phyloP scores from a whole-genome alignment of 2,888 invertebrate species.

The Mycalesis mineus region DNA sequence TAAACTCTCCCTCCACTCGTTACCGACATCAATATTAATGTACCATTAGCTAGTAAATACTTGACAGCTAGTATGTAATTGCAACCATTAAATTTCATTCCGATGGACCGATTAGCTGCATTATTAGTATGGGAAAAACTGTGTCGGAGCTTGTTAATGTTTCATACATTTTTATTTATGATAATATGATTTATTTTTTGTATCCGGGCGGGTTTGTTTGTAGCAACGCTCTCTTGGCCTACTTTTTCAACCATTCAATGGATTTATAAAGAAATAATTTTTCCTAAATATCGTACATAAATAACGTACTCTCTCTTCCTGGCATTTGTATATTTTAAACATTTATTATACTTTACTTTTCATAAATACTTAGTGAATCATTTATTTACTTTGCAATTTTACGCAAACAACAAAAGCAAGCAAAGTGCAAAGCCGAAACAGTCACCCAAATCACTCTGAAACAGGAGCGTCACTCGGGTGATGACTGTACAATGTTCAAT shows the following conservation, averaged over 20 bases:
- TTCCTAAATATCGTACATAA: background rate
- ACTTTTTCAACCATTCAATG: background rate
- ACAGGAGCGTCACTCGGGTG: no score
- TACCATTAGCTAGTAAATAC: constrained; percentile 13
- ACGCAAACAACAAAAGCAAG: no score
- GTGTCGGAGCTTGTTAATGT: constrained; percentile 7
- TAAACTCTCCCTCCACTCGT: background rate
- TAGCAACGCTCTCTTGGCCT: background rate
- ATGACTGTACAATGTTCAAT: no score
- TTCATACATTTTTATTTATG: constrained; percentile 7
- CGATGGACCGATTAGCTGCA: constrained; percentile 21
- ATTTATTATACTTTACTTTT: no score
- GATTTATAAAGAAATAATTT: background rate
- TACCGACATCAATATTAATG: constrained; percentile 25
- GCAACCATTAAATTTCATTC: constrained; percentile 24
- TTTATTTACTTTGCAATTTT: no score
- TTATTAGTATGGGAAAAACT: constrained; percentile 14
- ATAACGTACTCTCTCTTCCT: no score
- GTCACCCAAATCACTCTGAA: no score
- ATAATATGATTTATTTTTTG: constrained; percentile 1
- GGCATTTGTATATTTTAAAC: no score
- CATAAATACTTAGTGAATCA: no score
- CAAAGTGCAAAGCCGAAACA: no score
- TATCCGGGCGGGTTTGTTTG: background rate
- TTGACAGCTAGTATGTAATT: constrained; percentile 22